phyloP scores from a whole-genome alignment of 2,113 vertebrate species.

The Pycnonotus jocosus region DNA sequence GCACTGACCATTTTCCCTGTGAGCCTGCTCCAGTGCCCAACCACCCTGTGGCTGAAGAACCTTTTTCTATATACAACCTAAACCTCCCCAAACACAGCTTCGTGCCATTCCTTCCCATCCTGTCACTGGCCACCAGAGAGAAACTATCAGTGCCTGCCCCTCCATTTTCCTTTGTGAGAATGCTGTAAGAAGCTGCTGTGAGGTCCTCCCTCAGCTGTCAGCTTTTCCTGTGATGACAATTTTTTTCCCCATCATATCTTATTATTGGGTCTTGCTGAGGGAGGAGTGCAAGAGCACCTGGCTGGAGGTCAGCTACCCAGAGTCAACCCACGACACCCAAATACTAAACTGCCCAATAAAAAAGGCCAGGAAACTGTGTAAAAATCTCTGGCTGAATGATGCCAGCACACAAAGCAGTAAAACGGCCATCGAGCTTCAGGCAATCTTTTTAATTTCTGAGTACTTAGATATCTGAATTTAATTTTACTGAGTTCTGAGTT shows the following conservation, averaged over 20 bases:
- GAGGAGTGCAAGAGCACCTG: neutral
- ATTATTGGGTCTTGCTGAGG: neutral
- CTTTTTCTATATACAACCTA: neutral
- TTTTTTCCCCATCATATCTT: neutral
- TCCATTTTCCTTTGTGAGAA: neutral
- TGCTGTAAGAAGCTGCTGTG: neutral
- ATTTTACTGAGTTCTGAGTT: neutral
- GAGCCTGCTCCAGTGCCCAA: neutral
- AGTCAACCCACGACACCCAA: neutral
- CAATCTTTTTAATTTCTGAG: neutral
- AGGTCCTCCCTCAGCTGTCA: neutral
- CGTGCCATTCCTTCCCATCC: fast-evolving
- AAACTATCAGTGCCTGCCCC: neutral
- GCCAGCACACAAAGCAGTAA: neutral
- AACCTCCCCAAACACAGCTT: neutral
- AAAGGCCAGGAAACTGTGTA: neutral
- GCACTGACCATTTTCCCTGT: neutral
- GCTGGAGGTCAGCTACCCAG: neutral
- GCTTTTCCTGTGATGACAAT: neutral
- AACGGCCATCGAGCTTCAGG: neutral
- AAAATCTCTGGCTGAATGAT: neutral
- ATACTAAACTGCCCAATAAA: neutral
- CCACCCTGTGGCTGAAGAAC: neutral
- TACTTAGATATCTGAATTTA: neutral
- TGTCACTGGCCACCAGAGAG: neutral